Evolutionary conservation across 2,888 invertebrate genomes (phyloP).

Genomic region (Brassicogethes aeneus): DNA sequence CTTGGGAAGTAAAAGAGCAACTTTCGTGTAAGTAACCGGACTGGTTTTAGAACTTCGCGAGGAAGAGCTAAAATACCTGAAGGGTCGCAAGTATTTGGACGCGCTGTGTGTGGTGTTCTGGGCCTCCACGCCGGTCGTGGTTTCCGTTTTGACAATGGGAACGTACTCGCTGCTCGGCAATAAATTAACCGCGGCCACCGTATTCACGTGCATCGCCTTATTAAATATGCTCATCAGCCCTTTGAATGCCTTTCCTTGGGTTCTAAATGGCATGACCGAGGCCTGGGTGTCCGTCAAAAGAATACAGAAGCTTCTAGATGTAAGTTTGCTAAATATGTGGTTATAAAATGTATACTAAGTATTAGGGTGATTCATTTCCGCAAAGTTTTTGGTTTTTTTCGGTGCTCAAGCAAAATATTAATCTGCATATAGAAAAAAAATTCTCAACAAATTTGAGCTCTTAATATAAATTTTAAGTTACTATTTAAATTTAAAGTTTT

Average conservation of each 20-base stretch:
- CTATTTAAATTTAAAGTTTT: no score
- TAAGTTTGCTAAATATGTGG: slow-evolving; percentile 40
- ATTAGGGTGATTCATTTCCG: no score
- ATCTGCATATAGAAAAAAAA: no score
- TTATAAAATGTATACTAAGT: no score
- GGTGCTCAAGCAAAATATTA: no score
- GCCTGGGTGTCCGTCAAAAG: slow-evolving; percentile 91
- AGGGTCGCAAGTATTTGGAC: slow-evolving; percentile 88
- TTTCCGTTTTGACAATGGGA: slow-evolving; percentile 75
- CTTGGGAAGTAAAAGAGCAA: no score
- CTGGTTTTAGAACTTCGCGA: slow-evolving; percentile 50
- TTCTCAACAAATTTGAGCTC: no score
- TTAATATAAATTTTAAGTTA: no score
- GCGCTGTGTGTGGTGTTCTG: slow-evolving; percentile 97
- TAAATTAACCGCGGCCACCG: slow-evolving; percentile 77
- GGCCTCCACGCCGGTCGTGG: slow-evolving; percentile 94
- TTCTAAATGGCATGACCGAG: slow-evolving; percentile 90
- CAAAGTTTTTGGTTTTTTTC: no score
- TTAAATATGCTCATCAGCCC: slow-evolving; percentile 95
- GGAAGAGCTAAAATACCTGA: slow-evolving; percentile 68
- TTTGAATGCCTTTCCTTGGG: slow-evolving; percentile 97
- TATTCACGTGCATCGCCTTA: slow-evolving; percentile 89
- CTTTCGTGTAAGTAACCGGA: no score
- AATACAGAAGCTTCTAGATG: slow-evolving; percentile 72
- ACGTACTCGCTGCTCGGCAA: slow-evolving; percentile 71